Percentiles rank a stretch among this genome's conserved stretches.
Evolutionary conservation across 2,113 vertebrate species (phyloP).

Genomic region (Halichoeres trimaculatus): DNA sequence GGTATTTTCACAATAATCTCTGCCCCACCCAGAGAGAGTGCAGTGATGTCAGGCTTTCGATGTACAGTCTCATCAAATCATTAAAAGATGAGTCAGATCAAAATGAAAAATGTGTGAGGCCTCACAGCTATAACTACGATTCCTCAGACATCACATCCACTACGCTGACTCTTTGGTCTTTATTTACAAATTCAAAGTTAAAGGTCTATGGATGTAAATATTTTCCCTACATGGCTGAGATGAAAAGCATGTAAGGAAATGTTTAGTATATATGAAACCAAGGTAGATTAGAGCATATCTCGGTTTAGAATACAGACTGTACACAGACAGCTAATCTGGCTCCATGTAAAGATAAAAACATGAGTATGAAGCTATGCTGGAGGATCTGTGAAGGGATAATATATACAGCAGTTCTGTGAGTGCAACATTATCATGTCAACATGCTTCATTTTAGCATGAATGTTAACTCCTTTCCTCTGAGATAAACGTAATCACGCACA

Average conservation of each 20-base stretch:
- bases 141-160: neutral
- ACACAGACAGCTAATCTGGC: neutral
- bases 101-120: neutral
- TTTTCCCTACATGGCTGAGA: neutral
- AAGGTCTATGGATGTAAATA: no score
- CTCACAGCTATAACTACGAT: neutral
- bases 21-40: slow-evolving; percentile 7
- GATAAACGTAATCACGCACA: no score
- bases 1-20: neutral
- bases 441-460: neutral
- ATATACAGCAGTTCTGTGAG: no score
- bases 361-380: no score
- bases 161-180: no score
- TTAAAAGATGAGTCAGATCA: neutral
- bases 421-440: neutral
- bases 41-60: neutral
- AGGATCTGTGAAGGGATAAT: no score
- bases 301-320: neutral
- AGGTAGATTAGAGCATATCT: neutral
- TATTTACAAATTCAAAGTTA: no score
- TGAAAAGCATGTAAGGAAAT: no score
- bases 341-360: neutral
- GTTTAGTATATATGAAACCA: neutral
- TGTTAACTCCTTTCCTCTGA: no score
- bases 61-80: neutral